phyloP scores from a whole-genome alignment of 2,888 invertebrate species.

The Plagiodera versicolora region DNA sequence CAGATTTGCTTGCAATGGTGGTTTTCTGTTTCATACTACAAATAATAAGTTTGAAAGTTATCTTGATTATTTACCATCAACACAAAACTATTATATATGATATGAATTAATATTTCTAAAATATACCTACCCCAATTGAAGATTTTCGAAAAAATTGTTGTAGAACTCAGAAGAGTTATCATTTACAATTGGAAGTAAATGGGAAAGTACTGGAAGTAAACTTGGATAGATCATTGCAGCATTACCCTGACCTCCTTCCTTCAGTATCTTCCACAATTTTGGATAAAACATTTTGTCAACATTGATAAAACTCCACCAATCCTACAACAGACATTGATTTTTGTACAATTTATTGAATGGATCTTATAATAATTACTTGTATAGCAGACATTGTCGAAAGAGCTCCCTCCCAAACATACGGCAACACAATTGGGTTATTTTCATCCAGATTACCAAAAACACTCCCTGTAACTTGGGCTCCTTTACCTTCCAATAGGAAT shows the following conservation, averaged over 20 bases:
- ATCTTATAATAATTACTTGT: conserved; percentile 51
- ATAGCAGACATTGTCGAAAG: conserved; percentile 63
- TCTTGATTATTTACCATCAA: too few species aligned
- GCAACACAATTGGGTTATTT: conserved; percentile 66
- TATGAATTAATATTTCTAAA: background rate
- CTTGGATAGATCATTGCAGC: conserved; percentile 73
- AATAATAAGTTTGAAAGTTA: conserved; percentile 14
- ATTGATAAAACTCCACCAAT: conserved; percentile 71
- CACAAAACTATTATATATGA: too few species aligned
- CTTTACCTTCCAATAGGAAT: conserved; percentile 59
- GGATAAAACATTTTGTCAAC: conserved; percentile 74
- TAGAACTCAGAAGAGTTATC: conserved; percentile 60
- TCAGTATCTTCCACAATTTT: conserved; percentile 68
- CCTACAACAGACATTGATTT: conserved; percentile 55
- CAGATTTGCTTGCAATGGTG: conserved; percentile 65
- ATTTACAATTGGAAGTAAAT: conserved; percentile 61
- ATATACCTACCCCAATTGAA: conserved; percentile 65
- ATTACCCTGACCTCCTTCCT: conserved; percentile 76
- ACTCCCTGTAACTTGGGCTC: conserved; percentile 60
- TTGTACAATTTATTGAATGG: too few species aligned
- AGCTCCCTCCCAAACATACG: conserved; percentile 75
- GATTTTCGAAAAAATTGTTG: conserved; percentile 67
- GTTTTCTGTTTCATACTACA: conserved; percentile 58
- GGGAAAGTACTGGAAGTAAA: conserved; percentile 75
- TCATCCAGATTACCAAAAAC: conserved; percentile 70